Evolutionary conservation across 1,140 invertebrate genomes (phyloP), one percentile per base, ranked within the genome.

Genomic region (Dryas iulia): DNA sequence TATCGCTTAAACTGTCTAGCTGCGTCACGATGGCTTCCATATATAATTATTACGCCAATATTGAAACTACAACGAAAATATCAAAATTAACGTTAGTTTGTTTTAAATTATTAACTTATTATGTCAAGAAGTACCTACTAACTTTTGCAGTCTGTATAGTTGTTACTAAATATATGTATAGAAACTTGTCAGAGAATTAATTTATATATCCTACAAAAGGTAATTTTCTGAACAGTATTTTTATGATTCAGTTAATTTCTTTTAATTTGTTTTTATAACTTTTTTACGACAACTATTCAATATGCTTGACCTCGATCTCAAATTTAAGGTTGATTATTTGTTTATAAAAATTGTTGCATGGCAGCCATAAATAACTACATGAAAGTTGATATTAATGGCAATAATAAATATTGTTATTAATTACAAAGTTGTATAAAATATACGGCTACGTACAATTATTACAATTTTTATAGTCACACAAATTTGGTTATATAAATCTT

Each of bases 201-300:
- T 14, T 47, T 47, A 47, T 18, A 47, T n/a, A 56, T 56, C 3
- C 6, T 5, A 25, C 53, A 24, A 56, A 12, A 25, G 53, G 1
- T 26, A 12, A 56, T 25, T 23, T 47, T 52, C 28, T 8, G 14
- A 64, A 66, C 57, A 28, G 35, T 63, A 59, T 66, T 47, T 71
- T 69, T 71, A 74, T 61, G 65, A 71, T 66, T 56, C 56, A 8
- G 24, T 68, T 69, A 35, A 70, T 59, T 56, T 35, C 60, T 59
- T 61, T 66, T 61, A 71, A 64, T 73, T 56, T 3, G 18, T 66
- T 72, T 74, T 74, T 63, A 72, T 69, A 65, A 47, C 6, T n/a
- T 64, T 62, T 69, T 74, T 69, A 72, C 69, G 66, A 69, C 39
- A 69, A 63, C 66, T 60, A 62, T 58, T 68, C 39, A 47, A 63